Evolutionary conservation across 2,797 vertebrate species (phyloP).

Genomic region (Eleutherodactylus coqui): DNA sequence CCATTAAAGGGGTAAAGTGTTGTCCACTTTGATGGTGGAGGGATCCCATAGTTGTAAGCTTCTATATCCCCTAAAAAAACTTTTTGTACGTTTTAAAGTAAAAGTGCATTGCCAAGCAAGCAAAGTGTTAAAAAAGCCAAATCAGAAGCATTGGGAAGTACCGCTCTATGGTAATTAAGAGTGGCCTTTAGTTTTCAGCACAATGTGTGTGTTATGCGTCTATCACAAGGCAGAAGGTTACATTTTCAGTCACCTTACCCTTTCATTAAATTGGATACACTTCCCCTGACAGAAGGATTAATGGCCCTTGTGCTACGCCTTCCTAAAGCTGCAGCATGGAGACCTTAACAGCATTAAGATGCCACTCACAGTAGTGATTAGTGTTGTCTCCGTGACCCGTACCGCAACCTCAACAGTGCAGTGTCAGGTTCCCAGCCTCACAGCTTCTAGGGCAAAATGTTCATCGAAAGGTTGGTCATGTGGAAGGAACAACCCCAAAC

Average conservation of each 20-base stretch:
- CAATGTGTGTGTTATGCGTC: constrained; percentile 53
- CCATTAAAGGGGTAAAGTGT: too few species aligned
- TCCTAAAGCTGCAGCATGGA: constrained; percentile 32
- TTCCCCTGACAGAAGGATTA: constrained; percentile 40
- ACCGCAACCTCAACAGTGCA: constrained; percentile 56
- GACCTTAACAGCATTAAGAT: constrained; percentile 29
- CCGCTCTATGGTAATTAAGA: constrained; percentile 32
- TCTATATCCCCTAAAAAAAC: background rate
- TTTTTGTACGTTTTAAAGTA: too few species aligned
- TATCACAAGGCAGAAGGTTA: constrained; percentile 40
- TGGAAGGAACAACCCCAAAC: constrained; percentile 59
- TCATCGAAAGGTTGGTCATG: constrained; percentile 63
- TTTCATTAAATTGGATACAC: constrained; percentile 44
- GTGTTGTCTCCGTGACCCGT: constrained; percentile 53
- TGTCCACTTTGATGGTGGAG: background rate
- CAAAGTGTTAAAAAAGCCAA: constrained; percentile 33
- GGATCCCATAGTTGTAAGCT: background rate
- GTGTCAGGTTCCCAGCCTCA: constrained; percentile 55
- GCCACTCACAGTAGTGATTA: constrained; percentile 60
- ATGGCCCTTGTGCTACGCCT: constrained; percentile 6
- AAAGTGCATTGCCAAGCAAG: background rate
- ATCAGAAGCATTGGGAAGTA: background rate
- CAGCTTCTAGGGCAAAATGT: constrained; percentile 62
- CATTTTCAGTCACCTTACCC: constrained; percentile 54
- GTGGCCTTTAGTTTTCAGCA: constrained; percentile 47